Evolutionary conservation across 1,140 invertebrate genomes (phyloP), one percentile per base, ranked within the genome.

Genomic region (Parasteatoda tepidariorum): DNA sequence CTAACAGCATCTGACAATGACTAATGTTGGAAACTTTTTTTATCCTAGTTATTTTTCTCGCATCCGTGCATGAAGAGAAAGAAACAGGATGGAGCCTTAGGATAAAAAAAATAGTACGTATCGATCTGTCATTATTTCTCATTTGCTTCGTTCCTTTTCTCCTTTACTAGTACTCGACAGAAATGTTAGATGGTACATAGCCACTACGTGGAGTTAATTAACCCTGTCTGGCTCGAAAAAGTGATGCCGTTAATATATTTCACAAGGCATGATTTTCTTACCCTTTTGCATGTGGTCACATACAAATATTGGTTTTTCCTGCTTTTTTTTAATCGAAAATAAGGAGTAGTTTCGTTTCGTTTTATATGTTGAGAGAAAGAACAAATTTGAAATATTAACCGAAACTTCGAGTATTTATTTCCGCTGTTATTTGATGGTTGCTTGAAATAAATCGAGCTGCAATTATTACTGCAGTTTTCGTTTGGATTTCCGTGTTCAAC

Each of bases 121-220:
- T 71, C 48, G 48, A 33, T 26, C 26, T 57, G 41, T 54, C 68
- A 71, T 71, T 57, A 71, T 71, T 71, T 71, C 48, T 57, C 68
- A 71, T 71, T 71, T 33, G 68, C 68, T 54, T 57, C 48, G 30
- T 55, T 28, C 34, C 28, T 68, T 68, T 48, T 28, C 1, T 34
- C 9, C n/a, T n/a, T n/a, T n/a, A 34, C 34, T 31, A 30, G 9
- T 64, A 30, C 61, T 30, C 61, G 61, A 33, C 26, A 71, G 41
- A 34, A 22, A 26, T 57, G 24, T 30, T 22, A 33, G 15, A 38
- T 55, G 28, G 28, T 55, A 31, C 68, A 55, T n/a, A n/a, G 68
- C 68, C 55, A 71, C 41, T 38, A 48, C 41, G 31, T 30, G 24
- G 15, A 71, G 68, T 71, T 71, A 71, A 71, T 71, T 71, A 71